Evolutionary conservation across 2,888 invertebrate species (phyloP), one percentile per base, ranked within the genome.

Genomic region (Emmelina monodactyla): DNA sequence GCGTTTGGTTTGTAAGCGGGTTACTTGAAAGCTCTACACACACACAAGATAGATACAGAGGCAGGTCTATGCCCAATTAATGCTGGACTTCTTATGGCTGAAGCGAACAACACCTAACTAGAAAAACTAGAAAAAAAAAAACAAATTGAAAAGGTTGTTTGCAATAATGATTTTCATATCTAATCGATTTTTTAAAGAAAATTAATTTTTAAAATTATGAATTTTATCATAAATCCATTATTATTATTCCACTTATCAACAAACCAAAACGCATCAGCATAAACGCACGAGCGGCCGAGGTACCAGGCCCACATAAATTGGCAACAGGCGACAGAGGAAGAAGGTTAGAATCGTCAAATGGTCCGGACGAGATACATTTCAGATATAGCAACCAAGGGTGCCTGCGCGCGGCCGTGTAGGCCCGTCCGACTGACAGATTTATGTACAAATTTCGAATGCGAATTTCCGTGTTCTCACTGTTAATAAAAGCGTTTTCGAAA

Each of bases 291-390:
- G 25, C 25, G 11, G 25, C 6, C 29, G 31, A 31, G 33, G 35
- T 42, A 37, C 40, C 38, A 33, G 37, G 37, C 34, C 15, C 31
- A 35, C 42, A 45, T 49, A 48, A 45, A 47, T 48, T 43, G 41
- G 39, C 41, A 42, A 44, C 33, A 43, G 43, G 38, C 39, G 35
- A 33, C 35, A 39, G 35, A 39, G 43, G 37, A 40, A 42, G 41
- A 38, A 36, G 39, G 25, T 25, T 35, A 38, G 37, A 49, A 50
- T 50, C 46, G 48, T 43, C 44, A 49, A 50, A 50, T 50, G 48
- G 50, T 22, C 38, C 42, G 50, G 42, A 49, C 44, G 48, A 49
- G 47, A 50, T 47, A 46, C 47, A 50, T 49, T 43, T 42, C 37
- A 44, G 29, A 29, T 29, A 28, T 14, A 15, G 15, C 10, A n/a